Evolutionary conservation across 2,113 vertebrate genomes (phyloP).

Genomic region (Hiodon tergisus): DNA sequence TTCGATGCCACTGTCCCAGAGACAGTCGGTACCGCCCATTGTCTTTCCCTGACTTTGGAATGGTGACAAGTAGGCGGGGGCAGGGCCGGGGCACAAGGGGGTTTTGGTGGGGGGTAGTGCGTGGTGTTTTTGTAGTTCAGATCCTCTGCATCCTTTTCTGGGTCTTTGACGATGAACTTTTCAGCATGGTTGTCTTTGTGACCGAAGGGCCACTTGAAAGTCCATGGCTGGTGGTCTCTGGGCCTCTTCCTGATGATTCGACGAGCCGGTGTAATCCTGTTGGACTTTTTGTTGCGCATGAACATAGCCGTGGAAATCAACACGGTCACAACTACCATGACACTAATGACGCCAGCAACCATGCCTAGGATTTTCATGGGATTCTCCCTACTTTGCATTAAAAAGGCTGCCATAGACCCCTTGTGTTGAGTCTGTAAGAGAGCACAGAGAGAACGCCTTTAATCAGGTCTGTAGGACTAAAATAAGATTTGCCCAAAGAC

Average conservation of each 20-base stretch:
- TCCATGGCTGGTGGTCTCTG: slow-evolving; percentile 49
- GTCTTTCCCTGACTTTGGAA: neutral
- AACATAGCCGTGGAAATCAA: slow-evolving; percentile 89
- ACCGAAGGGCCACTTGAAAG: slow-evolving; percentile 65
- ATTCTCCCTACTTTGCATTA: slow-evolving; percentile 92
- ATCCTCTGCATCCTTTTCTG: slow-evolving; percentile 39
- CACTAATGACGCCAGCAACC: slow-evolving; percentile 75
- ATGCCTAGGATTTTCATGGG: slow-evolving; percentile 87
- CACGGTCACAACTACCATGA: slow-evolving; percentile 80
- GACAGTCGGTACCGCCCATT: slow-evolving; percentile 69
- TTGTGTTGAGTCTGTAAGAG: slow-evolving; percentile 87
- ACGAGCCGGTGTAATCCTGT: slow-evolving; percentile 75
- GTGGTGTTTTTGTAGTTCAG: slow-evolving; percentile 62
- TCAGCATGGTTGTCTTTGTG: slow-evolving; percentile 49
- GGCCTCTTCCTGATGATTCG: slow-evolving; percentile 76
- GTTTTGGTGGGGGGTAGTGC: slow-evolving; percentile 32
- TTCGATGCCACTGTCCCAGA: slow-evolving; percentile 71
- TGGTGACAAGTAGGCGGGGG: slow-evolving; percentile 52
- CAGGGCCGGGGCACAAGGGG: slow-evolving; percentile 56
- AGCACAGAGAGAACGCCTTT: slow-evolving; percentile 74
- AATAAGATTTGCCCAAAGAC: slow-evolving; percentile 48
- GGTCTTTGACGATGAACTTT: slow-evolving; percentile 61
- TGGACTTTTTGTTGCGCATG: slow-evolving; percentile 92
- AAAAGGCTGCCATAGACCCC: slow-evolving; percentile 85
- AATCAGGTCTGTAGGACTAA: slow-evolving; percentile 67